phyloP scores from a whole-genome alignment of 2,888 invertebrate species.

The Drosophila anomalata region DNA sequence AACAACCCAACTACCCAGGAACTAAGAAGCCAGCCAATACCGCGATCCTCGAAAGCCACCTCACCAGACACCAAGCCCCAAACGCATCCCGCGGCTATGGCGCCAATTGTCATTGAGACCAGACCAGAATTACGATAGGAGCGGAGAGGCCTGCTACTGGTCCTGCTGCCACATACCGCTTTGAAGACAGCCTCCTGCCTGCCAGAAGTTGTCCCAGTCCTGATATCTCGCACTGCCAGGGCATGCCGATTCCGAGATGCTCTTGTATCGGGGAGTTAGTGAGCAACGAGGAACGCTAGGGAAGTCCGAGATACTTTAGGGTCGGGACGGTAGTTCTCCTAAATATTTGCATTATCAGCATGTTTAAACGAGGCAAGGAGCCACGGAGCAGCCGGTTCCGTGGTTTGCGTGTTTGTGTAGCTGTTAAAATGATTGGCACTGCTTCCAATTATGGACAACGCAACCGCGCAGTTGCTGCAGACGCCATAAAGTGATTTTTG shows the following conservation, averaged over 20 bases:
- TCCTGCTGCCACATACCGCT: slow-evolving; percentile 32
- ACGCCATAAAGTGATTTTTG: slow-evolving; percentile 70
- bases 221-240: slow-evolving; percentile 7
- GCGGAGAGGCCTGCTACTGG: slow-evolving; percentile 12
- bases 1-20: slow-evolving; percentile 52
- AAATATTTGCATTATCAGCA: slow-evolving; percentile 69
- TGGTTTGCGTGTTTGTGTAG: slow-evolving; percentile 71
- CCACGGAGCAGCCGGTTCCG: slow-evolving; percentile 40
- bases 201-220: slow-evolving; percentile 13
- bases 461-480: slow-evolving; percentile 31
- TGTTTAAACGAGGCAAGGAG: slow-evolving; percentile 7
- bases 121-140: slow-evolving; percentile 19
- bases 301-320: background rate
- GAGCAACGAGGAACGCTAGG: no score
- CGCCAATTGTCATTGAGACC: slow-evolving; percentile 75
- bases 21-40: background rate
- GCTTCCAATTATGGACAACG: slow-evolving; percentile 71
- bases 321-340: background rate
- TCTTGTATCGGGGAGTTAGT: background rate
- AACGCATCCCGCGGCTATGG: slow-evolving; percentile 70
- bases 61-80: slow-evolving; percentile 22
- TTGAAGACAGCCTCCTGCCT: slow-evolving; percentile 21
- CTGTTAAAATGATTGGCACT: slow-evolving; percentile 77
- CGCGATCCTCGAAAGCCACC: slow-evolving; percentile 25
- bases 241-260: background rate